Conservation (phyloP, 2,888 invertebrate genomes). For the Nymphalis polychloros region DNA sequence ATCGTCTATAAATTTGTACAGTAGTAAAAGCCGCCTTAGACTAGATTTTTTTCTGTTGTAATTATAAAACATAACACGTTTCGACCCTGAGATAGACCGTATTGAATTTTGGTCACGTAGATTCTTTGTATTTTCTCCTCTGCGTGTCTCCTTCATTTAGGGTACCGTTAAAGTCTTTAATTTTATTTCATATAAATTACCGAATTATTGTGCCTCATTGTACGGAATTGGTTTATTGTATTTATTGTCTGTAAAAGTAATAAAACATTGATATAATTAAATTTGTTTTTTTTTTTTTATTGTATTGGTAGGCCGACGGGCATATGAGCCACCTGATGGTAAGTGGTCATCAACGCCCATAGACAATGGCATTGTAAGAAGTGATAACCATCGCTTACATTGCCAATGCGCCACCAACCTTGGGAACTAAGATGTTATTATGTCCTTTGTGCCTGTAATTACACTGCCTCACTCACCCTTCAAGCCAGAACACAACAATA, state of each 20-base stretch:
- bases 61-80: slow-evolving; percentile 57
- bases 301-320: too few relatives aligned
- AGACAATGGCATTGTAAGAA: too few relatives aligned
- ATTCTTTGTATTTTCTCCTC: slow-evolving; percentile 67
- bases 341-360: too few relatives aligned
- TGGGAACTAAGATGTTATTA: too few relatives aligned
- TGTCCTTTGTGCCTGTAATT: too few relatives aligned
- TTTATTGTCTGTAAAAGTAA: not conserved
- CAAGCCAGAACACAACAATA: too few relatives aligned
- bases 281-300: too few relatives aligned
- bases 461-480: too few relatives aligned
- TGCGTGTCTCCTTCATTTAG: slow-evolving; percentile 27
- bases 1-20: not conserved
- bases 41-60: slow-evolving; percentile 9
- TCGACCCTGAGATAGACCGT: slow-evolving; percentile 50
- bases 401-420: too few relatives aligned
- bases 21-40: slow-evolving; percentile 10
- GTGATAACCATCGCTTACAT: too few relatives aligned
- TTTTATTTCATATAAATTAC: slow-evolving; percentile 27
- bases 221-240: slow-evolving; percentile 1
- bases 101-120: slow-evolving; percentile 75
- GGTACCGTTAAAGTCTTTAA: slow-evolving; percentile 27
- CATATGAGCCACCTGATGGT: too few relatives aligned
- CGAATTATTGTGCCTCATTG: slow-evolving; percentile 14
- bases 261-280: not conserved